Percentiles rank a stretch among this genome's conserved stretches.
Evolutionary conservation across 2,797 vertebrate species (phyloP).

Genomic region (Dryobates pubescens): DNA sequence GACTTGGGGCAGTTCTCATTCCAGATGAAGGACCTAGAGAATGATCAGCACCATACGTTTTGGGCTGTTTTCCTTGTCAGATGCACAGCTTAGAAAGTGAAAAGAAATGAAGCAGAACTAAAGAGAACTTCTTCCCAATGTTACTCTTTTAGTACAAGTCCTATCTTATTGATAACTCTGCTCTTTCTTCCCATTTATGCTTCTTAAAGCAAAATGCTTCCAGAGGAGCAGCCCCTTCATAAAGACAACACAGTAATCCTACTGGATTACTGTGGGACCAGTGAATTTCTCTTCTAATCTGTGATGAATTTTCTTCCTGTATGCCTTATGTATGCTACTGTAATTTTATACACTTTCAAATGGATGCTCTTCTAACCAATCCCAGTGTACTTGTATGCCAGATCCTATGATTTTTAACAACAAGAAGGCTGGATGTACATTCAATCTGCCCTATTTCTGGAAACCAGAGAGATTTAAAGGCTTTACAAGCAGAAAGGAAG

Average conservation of each 20-base stretch:
- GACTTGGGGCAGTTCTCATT: neutral
- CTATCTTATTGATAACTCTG: neutral
- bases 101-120: neutral
- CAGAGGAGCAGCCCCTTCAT: neutral
- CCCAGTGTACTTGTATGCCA: neutral
- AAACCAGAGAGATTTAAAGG: neutral
- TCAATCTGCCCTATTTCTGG: neutral
- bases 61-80: neutral
- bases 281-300: neutral
- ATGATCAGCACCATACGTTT: rapidly evolving
- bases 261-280: neutral
- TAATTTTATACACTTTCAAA: neutral
- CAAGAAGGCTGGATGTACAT: neutral
- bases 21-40: neutral
- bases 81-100: neutral
- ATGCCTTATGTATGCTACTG: neutral
- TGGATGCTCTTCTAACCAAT: neutral
- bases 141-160: neutral
- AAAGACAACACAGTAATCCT: neutral
- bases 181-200: neutral
- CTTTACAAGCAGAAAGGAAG: neutral
- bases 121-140: neutral
- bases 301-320: neutral
- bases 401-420: neutral
- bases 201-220: neutral